Percentiles rank a stretch among this genome's conserved stretches.
Conservation (phyloP, 2,888 invertebrate species). For the Nomada fucata region DNA sequence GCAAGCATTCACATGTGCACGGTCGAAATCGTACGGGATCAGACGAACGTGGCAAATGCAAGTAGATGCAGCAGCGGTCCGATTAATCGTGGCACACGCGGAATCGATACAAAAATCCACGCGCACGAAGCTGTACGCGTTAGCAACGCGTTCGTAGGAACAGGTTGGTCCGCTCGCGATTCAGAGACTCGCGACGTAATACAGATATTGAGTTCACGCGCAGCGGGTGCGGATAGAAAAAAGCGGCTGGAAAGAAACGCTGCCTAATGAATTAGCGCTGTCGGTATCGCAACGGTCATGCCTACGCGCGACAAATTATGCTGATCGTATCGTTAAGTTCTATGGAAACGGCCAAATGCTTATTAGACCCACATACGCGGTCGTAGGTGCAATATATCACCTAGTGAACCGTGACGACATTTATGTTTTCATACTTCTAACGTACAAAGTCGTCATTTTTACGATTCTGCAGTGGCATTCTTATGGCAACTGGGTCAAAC, state of each 20-base stretch:
- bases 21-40: not conserved
- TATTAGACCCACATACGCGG: constrained; percentile 51
- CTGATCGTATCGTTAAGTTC: constrained; percentile 65
- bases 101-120: not conserved
- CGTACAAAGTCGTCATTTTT: constrained; percentile 64
- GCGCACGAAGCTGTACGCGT: not conserved
- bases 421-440: constrained; percentile 63
- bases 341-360: constrained; percentile 62
- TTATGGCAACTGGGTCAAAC: constrained; percentile 54
- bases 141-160: constrained; percentile 29
- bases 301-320: constrained; percentile 61
- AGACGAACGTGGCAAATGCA: not conserved
- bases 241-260: constrained; percentile 44
- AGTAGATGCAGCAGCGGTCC: not conserved
- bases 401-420: constrained; percentile 63
- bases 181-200: constrained; percentile 49
- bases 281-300: constrained; percentile 57
- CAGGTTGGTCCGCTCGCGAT: constrained; percentile 52
- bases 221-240: constrained; percentile 47
- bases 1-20: not conserved
- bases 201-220: constrained; percentile 55
- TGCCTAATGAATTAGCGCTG: constrained; percentile 63
- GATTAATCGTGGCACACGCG: constrained; percentile 6
- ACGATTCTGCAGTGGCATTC: constrained; percentile 50
- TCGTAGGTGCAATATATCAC: constrained; percentile 52